Percentiles rank a stretch among this genome's conserved stretches.
Conservation (phyloP, 2,888 invertebrate genomes). For the Drosophila neutralis region DNA sequence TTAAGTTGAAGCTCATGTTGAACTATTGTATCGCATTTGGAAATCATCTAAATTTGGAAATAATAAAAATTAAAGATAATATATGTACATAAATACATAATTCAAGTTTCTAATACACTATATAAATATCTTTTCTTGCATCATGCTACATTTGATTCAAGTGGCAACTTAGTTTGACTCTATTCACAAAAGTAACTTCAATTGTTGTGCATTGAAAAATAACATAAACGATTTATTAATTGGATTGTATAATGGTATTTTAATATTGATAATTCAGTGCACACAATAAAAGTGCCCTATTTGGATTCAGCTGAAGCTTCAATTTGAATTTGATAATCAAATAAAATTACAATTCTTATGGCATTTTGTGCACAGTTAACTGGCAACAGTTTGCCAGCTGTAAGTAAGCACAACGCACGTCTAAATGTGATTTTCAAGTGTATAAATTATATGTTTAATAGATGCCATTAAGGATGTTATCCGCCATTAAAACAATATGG, state of each 20-base stretch:
- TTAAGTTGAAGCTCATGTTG: not conserved
- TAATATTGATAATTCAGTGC: slow-evolving; percentile 29
- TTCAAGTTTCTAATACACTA: not conserved
- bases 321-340: slow-evolving; percentile 41
- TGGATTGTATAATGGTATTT: slow-evolving; percentile 38
- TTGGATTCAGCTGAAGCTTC: slow-evolving; percentile 20
- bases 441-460: slow-evolving; percentile 78
- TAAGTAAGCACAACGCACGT: slow-evolving; percentile 22
- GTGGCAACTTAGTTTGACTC: not conserved
- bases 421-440: slow-evolving; percentile 74
- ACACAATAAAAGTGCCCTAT: slow-evolving; percentile 10
- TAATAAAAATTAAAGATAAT: rapidly evolving
- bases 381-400: slow-evolving; percentile 21
- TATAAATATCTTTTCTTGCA: slow-evolving; percentile 6
- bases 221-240: slow-evolving; percentile 5
- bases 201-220: slow-evolving; percentile 4
- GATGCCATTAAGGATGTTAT: slow-evolving; percentile 75
- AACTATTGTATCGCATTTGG: not conserved
- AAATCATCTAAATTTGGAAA: not conserved
- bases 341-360: slow-evolving; percentile 33
- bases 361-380: slow-evolving; percentile 24
- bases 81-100: not conserved
- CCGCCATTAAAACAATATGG: slow-evolving; percentile 78
- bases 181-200: not conserved
- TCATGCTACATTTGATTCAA: slow-evolving; percentile 49